Base-by-base conservation (phyloP, 2,113 vertebrate species). In the Sylvilagus bachmani region DNA sequence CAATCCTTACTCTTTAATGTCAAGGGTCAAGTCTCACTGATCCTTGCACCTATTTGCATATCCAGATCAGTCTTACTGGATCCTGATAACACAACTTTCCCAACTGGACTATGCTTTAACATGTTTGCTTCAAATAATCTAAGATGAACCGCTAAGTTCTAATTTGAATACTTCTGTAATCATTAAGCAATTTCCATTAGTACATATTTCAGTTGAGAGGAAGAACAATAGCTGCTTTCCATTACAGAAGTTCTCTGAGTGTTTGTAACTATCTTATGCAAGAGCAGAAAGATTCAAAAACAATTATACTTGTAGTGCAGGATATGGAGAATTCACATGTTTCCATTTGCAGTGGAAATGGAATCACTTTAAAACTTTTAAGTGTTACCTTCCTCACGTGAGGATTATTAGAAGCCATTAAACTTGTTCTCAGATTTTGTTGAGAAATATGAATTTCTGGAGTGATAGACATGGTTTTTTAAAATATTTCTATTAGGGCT, bases 351-450 rank as follows among this genome's bases (percentile, higher is more conserved):
- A 67, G 55, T 79, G 25, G 38, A 89, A 82, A 71, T 9, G 0
- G 2, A 22, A 75, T 24, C 44, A 75, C 62, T 93, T 80, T 33
- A 79, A 86, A 79, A 12, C 16, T 44, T 70, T 89, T 70, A 31
- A 17, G 11, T 29, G 6, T 89, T 80, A 70, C 3, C 3, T 86
- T 25, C 36, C 33, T 81, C 36, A 69, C 66, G 12, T 66, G 9
- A 82, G 70, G 25, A 66, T 75, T 31, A 21, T 82, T 89, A 62
- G 33, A 75, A 62, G 21, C 10, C 38, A n/a, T 82, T 86, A 75
- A 84, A 58, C 16, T 91, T 92, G 51, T 89, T 91, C 25, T 73
- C 29, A 74, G 36, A 81, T 38, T 80, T 93, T 86, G 51, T 78
- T 86, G 61, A 91, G 44, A 58, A 61, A 49, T 61, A 27, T 91